Percentiles rank a stretch among this genome's conserved stretches.
Conservation (phyloP, 2,113 vertebrate genomes). For the Cryptomyrus ogoouensis region DNA sequence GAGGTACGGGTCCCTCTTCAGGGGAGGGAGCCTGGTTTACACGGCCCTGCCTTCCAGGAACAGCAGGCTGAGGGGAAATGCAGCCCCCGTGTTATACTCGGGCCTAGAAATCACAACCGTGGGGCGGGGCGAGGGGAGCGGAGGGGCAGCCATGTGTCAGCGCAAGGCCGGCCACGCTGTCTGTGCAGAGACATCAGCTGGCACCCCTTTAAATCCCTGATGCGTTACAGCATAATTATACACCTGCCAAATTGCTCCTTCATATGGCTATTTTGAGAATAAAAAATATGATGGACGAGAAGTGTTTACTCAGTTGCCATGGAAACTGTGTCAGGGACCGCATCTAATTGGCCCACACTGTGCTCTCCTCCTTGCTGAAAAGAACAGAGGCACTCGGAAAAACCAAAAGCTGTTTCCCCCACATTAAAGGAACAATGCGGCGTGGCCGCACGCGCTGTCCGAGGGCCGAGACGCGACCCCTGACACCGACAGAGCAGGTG, state of each 20-base stretch:
- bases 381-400: slow-evolving; percentile 35
- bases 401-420: slow-evolving; percentile 22
- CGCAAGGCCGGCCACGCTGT: slow-evolving; percentile 19
- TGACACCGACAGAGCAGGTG: slow-evolving; percentile 50
- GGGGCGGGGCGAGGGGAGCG: not conserved
- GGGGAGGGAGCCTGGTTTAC: not conserved
- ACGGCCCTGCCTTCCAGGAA: not conserved
- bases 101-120: not conserved
- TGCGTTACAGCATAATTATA: slow-evolving; percentile 35
- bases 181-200: slow-evolving; percentile 31
- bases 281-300: slow-evolving; percentile 42
- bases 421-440: slow-evolving; percentile 21
- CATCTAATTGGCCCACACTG: slow-evolving; percentile 47
- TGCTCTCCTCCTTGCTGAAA: slow-evolving; percentile 34
- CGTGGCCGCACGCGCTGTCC: slow-evolving; percentile 8
- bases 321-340: slow-evolving; percentile 49
- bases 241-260: slow-evolving; percentile 43
- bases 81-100: not conserved
- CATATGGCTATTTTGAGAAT: slow-evolving; percentile 43
- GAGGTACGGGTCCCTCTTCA: not conserved
- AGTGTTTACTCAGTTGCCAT: slow-evolving; percentile 40
- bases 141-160: not conserved
- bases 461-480: slow-evolving; percentile 20
- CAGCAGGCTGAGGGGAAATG: not conserved
- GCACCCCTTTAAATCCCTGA: slow-evolving; percentile 35